A percentile compares a stretch with the other conserved stretches of the same genome.
These are phyloP conservation scores for Phenganax marumi DNA, from an alignment of 92 coral and sea anemone genomes.

Conservation along the genomic window DNA sequence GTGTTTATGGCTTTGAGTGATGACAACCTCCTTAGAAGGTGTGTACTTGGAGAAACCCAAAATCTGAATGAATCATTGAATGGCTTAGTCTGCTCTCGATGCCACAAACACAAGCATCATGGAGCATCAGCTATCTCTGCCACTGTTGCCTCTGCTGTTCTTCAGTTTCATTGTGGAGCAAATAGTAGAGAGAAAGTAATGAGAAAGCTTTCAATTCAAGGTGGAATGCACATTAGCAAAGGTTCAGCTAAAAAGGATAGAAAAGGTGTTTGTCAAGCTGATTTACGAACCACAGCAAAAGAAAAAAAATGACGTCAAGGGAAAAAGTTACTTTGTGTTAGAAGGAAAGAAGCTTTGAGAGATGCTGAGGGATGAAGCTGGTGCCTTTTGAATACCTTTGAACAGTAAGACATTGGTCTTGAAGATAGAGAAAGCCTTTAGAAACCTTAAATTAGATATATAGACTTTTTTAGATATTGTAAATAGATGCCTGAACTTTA, in stretches of 20 bases:
- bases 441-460: too few species aligned
- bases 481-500: background rate
- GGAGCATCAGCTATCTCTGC: slow-evolving; percentile 45
- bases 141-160: slow-evolving; percentile 56
- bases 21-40: slow-evolving; percentile 41
- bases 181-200: slow-evolving; percentile 47
- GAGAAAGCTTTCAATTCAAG: slow-evolving; percentile 27
- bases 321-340: slow-evolving; percentile 17
- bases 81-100: slow-evolving; percentile 42
- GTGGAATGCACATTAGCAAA: slow-evolving; percentile 18
- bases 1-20: slow-evolving; percentile 56
- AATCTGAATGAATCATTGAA: slow-evolving; percentile 43
- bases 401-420: background rate
- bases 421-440: background rate
- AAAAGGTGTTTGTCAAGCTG: background rate
- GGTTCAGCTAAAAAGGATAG: slow-evolving; percentile 24
- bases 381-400: slow-evolving; percentile 6
- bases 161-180: slow-evolving; percentile 59
- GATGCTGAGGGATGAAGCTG: slow-evolving; percentile 17
- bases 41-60: slow-evolving; percentile 52
- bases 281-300: slow-evolving; percentile 21
- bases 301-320: slow-evolving; percentile 7
- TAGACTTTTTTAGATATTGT: background rate
- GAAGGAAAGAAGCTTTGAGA: slow-evolving; percentile 26
- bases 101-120: slow-evolving; percentile 47